Conservation (phyloP, 64 coral and sea anemone genomes). For the Pocillopora verrucosa region DNA sequence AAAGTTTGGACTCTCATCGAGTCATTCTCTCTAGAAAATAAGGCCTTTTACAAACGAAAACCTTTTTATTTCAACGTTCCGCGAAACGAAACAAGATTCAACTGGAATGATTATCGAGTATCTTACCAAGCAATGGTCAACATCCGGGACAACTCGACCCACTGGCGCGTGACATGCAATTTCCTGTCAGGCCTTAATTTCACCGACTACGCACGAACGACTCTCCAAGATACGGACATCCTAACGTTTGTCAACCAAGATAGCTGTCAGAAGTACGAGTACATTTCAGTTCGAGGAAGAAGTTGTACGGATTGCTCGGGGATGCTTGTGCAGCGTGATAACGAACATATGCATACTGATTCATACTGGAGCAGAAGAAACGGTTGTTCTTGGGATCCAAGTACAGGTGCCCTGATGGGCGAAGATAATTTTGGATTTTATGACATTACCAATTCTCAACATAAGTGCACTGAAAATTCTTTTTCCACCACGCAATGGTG, state of each 20-base stretch:
- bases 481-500: conserved; percentile 57
- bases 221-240: conserved; percentile 8
- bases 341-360: conserved; percentile 37
- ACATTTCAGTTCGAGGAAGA: conserved; percentile 22
- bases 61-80: conserved; percentile 35
- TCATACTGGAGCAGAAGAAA: conserved; percentile 20
- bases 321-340: conserved; percentile 15
- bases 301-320: not conserved
- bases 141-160: conserved; percentile 27
- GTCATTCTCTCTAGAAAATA: conserved; percentile 47
- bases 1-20: conserved; percentile 60
- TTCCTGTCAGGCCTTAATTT: conserved; percentile 26
- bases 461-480: conserved; percentile 33
- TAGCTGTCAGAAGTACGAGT: conserved; percentile 8
- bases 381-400: conserved; percentile 2
- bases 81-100: conserved; percentile 17
- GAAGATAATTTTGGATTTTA: conserved; percentile 65
- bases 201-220: conserved; percentile 29
- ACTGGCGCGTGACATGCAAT: conserved; percentile 31
- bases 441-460: not conserved
- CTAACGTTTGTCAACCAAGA: conserved; percentile 17
- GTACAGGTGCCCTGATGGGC: not conserved
- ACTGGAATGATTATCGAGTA: conserved; percentile 1
- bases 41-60: not conserved
- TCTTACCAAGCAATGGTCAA: conserved; percentile 16